These are phyloP conservation scores for Tuberolachnus salignus DNA, from an alignment of 2,888 invertebrate genomes.

Conservation along the genomic window DNA sequence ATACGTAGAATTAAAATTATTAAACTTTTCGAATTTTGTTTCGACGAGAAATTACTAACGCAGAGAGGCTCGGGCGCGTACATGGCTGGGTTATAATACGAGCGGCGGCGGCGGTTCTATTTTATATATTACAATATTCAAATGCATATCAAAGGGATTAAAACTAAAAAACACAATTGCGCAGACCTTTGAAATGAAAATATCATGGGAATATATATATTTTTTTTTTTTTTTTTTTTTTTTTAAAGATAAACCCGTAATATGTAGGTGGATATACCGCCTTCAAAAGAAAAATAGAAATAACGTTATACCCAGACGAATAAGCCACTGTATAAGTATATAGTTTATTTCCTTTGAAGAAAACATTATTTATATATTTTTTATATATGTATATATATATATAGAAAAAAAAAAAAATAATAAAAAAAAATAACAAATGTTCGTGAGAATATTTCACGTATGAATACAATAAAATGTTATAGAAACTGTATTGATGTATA, in stretches of 20 bases:
- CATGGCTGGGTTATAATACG: neutral
- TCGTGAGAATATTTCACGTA: conserved; percentile 2
- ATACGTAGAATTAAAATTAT: too few relatives aligned
- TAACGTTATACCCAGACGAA: conserved; percentile 17
- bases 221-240: conserved; percentile 2
- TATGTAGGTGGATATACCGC: conserved; percentile 16
- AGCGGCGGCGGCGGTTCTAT: neutral
- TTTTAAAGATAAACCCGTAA: conserved; percentile 22
- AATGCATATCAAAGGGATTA: conserved; percentile 30
- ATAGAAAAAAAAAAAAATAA: too few relatives aligned
- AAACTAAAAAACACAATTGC: conserved; percentile 34
- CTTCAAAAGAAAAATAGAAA: conserved; percentile 40
- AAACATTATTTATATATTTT: neutral
- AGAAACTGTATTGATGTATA: neutral
- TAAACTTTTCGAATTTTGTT: too few relatives aligned
- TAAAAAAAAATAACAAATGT: too few relatives aligned
- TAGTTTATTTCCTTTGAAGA: conserved; percentile 22
- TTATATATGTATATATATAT: neutral
- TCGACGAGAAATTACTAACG: too few relatives aligned
- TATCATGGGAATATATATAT: conserved; percentile 34
- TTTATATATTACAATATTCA: conserved; percentile 7
- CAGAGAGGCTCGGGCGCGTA: too few relatives aligned
- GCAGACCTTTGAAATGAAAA: conserved; percentile 43
- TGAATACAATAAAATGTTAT: neutral
- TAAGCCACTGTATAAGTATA: neutral